Conservation (phyloP, 2,797 vertebrate genomes). For the Merluccius polli region DNA sequence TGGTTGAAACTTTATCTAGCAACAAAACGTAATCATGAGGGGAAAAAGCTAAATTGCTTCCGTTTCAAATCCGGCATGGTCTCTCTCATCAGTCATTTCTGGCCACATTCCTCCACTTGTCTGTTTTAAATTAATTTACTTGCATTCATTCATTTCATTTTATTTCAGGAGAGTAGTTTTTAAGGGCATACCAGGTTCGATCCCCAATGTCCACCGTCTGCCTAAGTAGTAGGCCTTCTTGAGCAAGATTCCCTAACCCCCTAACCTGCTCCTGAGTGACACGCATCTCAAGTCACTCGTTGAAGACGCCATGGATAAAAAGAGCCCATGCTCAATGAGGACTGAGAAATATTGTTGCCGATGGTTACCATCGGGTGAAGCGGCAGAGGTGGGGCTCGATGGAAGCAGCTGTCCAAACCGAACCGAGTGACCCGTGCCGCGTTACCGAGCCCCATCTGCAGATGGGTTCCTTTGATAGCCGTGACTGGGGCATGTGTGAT, state of each 20-base stretch:
- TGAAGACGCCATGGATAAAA: no score
- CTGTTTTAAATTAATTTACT: background rate
- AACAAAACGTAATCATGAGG: background rate
- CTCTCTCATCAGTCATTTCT: background rate
- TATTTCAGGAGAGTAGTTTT: background rate
- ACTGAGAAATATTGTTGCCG: background rate
- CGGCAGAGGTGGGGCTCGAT: background rate
- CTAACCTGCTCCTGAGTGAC: background rate
- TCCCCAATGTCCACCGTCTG: background rate
- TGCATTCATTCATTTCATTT: background rate
- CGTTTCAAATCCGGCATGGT: background rate
- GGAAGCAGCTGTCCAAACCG: conserved; percentile 16
- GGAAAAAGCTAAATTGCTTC: background rate
- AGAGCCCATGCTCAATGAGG: no score
- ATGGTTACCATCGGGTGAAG: conserved; percentile 5
- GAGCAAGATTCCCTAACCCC: background rate
- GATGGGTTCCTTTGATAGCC: conserved; percentile 21
- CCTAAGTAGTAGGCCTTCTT: background rate
- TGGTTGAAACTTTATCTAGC: background rate
- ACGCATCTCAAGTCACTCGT: no score
- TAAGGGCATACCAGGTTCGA: background rate
- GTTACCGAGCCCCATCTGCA: conserved; percentile 38
- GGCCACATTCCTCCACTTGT: background rate
- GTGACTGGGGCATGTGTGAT: conserved; percentile 1
- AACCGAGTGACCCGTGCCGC: conserved; percentile 24